phyloP scores from a whole-genome alignment of 2,888 invertebrate species.

The Platypus cylindrus region DNA sequence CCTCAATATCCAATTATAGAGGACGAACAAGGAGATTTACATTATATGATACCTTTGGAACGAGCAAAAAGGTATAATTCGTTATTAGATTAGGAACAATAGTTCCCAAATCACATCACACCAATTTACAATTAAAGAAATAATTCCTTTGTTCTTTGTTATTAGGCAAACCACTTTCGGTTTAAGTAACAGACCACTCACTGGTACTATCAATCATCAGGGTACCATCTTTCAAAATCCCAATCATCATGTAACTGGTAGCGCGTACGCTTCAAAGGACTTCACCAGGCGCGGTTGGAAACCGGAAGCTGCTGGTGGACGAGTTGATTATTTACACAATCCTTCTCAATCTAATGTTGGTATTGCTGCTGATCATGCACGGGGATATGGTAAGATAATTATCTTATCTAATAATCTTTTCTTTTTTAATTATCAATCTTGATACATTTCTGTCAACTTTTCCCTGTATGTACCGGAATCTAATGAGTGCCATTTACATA shows the following conservation, averaged over 20 bases:
- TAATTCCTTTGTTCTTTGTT: too few relatives aligned
- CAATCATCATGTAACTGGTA: slow-evolving; percentile 20
- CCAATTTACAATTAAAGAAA: too few relatives aligned
- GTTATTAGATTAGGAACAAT: background rate
- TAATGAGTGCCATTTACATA: too few relatives aligned
- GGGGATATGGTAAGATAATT: slow-evolving; percentile 12
- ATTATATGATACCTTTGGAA: slow-evolving; percentile 10
- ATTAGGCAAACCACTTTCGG: too few relatives aligned
- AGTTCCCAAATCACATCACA: background rate
- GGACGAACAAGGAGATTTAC: slow-evolving; percentile 16
- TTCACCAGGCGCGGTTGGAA: slow-evolving; percentile 17
- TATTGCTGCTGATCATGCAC: slow-evolving; percentile 18
- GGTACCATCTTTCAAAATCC: slow-evolving; percentile 20
- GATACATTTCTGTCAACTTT: too few relatives aligned
- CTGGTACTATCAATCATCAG: slow-evolving; percentile 11
- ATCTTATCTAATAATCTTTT: too few relatives aligned
- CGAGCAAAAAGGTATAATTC: slow-evolving; percentile 13
- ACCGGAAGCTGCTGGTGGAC: slow-evolving; percentile 21
- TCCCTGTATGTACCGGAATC: too few relatives aligned
- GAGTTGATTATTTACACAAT: slow-evolving; percentile 20
- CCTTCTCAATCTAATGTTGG: slow-evolving; percentile 21
- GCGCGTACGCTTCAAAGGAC: slow-evolving; percentile 20
- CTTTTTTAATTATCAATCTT: too few relatives aligned
- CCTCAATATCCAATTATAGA: slow-evolving; percentile 11
- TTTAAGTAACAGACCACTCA: background rate